A percentile compares a stretch with the other conserved stretches of the same genome.
These are phyloP conservation scores for Salvator merianae DNA, from an alignment of 2,113 vertebrate species.

Conservation along the genomic window DNA sequence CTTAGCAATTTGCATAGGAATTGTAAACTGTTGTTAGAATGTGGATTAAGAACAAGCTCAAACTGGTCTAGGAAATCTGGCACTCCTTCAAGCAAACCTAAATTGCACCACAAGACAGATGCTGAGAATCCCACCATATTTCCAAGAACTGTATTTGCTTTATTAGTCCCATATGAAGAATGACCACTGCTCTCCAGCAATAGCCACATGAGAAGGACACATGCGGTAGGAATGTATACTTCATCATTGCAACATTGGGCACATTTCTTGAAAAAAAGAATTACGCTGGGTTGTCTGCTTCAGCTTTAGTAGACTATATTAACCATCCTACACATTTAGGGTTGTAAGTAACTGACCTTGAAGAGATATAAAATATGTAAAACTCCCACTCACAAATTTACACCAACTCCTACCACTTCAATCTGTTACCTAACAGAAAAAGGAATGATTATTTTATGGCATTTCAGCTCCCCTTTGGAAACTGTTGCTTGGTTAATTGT, in stretches of 20 bases:
- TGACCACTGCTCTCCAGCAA: slow-evolving; percentile 58
- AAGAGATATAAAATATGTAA: neutral
- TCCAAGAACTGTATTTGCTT: slow-evolving; percentile 1
- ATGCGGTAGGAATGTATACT: slow-evolving; percentile 45
- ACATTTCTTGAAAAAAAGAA: slow-evolving; percentile 24
- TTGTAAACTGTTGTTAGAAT: slow-evolving; percentile 8
- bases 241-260: slow-evolving; percentile 46
- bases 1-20: slow-evolving; percentile 14
- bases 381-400: neutral
- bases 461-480: neutral
- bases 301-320: neutral
- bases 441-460: too few relatives aligned
- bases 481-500: neutral
- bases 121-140: slow-evolving; percentile 1
- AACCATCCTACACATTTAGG: neutral
- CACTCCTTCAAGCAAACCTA: neutral
- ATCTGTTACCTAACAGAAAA: neutral
- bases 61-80: slow-evolving; percentile 27
- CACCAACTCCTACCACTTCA: neutral
- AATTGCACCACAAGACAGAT: slow-evolving; percentile 37
- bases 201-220: slow-evolving; percentile 43
- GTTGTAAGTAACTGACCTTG: neutral
- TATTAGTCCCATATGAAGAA: slow-evolving; percentile 58
- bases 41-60: slow-evolving; percentile 29
- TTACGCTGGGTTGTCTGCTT: slow-evolving; percentile 35